These are phyloP conservation scores for Myotis lucifugus DNA, from an alignment of 2,113 vertebrate species.

Conservation along the genomic window DNA sequence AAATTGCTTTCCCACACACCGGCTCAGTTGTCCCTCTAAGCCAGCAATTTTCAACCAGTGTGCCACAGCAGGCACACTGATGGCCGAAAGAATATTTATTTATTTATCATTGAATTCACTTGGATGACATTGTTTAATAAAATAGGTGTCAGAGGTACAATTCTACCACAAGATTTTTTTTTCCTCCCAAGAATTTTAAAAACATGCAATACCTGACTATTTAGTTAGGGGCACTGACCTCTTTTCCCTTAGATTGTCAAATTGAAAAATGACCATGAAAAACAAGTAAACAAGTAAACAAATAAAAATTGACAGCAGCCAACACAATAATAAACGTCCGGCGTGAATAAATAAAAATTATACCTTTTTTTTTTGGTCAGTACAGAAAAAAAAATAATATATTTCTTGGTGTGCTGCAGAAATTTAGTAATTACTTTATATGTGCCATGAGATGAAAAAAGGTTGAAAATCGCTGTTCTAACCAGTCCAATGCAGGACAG, in stretches of 20 bases:
- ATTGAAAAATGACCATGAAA: neutral
- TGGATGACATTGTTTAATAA: neutral
- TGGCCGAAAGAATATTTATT: too few species aligned
- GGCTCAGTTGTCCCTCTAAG: neutral
- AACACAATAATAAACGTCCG: neutral
- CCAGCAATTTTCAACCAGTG: neutral
- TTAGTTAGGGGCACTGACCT: neutral
- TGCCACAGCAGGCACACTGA: neutral
- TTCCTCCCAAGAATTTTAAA: neutral
- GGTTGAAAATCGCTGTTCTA: neutral
- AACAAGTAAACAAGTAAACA: too few species aligned
- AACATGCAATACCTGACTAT: neutral
- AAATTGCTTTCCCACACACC: neutral
- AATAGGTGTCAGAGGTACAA: neutral
- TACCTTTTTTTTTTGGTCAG: neutral
- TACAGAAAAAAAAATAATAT: neutral
- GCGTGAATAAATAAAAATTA: neutral
- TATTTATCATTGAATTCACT: neutral
- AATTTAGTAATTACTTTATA: neutral
- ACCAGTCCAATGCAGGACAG: neutral
- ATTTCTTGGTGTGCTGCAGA: neutral
- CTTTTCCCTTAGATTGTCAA: neutral
- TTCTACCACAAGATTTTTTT: neutral
- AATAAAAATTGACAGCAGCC: neutral
- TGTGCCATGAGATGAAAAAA: neutral